Evolutionary conservation across 1,140 invertebrate species (phyloP), one percentile per base, ranked within the genome.

Genomic region (Condylostylus longicornis): DNA sequence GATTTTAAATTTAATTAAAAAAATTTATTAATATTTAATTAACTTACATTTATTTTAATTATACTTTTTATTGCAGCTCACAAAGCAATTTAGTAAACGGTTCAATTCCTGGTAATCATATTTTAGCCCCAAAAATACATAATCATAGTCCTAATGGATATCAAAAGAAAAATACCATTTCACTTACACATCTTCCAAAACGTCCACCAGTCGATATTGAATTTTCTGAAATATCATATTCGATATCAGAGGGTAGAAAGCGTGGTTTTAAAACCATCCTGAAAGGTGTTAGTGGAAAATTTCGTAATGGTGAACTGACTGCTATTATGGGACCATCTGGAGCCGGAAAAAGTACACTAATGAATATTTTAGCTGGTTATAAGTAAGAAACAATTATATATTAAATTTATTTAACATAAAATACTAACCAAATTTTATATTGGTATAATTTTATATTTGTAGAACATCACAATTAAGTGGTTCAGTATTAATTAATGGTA

Each of bases 301-400:
- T 87, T 62, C 65, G 69, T 42, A 75, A 77, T 40, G 70, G 84
- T 43, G 70, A 84, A 66, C 60, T 93, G 30, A 88, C 85, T 1
- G 87, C 86, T 14, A 93, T 94, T 32, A 90, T 94, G 83, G 88
- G 88, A 25, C 87, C 88, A 23, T 90, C 85, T 1, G 89, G 89
- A 2, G 85, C 87, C 2, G 90, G 89, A 1, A 96, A 96, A 59
- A 87, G 82, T 43, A 90, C 88, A 0, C 69, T 90, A 1, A 84
- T 89, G 79, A 87, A 90, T 50, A 84, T 87, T 46, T 63, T 89
- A 43, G 83, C 86, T 17, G 86, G 85, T 40, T 90, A 88, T 65
- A 87, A 79, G 84, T 87, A 63, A 77, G 73, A 33, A 19, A 35
- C 13, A 40, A 8, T 31, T 15, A 31, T 31, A 6, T 7, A 31